Conservation (phyloP, 2,888 invertebrate genomes). For the Stictocephala bisonia region DNA sequence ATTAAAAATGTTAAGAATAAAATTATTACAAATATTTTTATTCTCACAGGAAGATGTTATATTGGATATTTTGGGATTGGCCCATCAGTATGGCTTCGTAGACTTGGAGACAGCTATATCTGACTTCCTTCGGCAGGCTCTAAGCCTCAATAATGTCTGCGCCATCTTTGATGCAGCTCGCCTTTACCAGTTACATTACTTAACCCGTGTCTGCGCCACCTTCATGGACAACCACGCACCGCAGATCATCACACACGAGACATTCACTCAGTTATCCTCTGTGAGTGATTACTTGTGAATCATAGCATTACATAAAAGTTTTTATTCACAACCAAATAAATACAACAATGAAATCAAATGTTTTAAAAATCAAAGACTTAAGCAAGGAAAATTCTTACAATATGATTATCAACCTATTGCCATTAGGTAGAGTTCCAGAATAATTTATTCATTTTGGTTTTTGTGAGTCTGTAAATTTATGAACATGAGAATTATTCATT, state of each 20-base stretch:
- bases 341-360: too few relatives aligned
- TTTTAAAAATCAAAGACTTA: too few relatives aligned
- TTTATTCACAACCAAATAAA: too few relatives aligned
- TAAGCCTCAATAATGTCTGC: slow-evolving; percentile 91
- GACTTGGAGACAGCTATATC: slow-evolving; percentile 93
- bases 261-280: slow-evolving; percentile 85
- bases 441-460: too few relatives aligned
- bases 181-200: slow-evolving; percentile 71
- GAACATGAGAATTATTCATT: too few relatives aligned
- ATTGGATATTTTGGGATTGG: slow-evolving; percentile 78
- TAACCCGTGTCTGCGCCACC: slow-evolving; percentile 83
- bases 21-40: too few relatives aligned
- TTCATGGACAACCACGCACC: slow-evolving; percentile 92
- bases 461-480: too few relatives aligned
- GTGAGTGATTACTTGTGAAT: slow-evolving; percentile 67
- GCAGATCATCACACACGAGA: slow-evolving; percentile 85
- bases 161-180: slow-evolving; percentile 94
- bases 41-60: slow-evolving; percentile 63
- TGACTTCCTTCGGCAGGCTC: slow-evolving; percentile 89
- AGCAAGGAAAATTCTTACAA: too few relatives aligned
- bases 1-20: too few relatives aligned
- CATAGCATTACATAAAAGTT: too few relatives aligned
- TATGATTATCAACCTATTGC: too few relatives aligned
- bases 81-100: slow-evolving; percentile 95
- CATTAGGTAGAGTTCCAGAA: too few relatives aligned